phyloP scores from a whole-genome alignment of 1,140 invertebrate genomes.

The Gryon sp. region DNA sequence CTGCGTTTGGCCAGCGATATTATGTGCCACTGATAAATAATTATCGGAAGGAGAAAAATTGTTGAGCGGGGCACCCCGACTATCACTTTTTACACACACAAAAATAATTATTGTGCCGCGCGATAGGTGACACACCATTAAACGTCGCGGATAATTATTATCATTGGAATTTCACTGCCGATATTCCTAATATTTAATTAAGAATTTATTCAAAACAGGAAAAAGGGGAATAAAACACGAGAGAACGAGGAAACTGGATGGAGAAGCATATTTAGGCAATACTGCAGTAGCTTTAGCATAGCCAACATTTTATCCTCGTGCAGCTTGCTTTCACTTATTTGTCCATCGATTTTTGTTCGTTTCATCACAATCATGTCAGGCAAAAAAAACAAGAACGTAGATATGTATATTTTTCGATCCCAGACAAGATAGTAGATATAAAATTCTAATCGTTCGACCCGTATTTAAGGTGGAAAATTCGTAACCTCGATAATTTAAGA shows the following conservation, averaged over 20 bases:
- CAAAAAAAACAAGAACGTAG: not conserved
- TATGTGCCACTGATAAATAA: conserved; percentile 67
- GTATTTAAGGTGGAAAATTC: no score
- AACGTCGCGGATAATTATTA: conserved; percentile 74
- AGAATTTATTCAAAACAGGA: conserved; percentile 56
- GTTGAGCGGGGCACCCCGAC: conserved; percentile 74
- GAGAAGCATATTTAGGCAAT: conserved; percentile 66
- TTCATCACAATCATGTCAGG: not conserved
- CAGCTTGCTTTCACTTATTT: conserved; percentile 41
- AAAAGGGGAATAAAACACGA: no score
- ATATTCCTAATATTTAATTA: conserved; percentile 80
- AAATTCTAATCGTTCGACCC: no score
- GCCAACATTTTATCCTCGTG: conserved; percentile 64
- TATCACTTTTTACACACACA: conserved; percentile 65
- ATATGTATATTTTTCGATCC: conserved; percentile 9
- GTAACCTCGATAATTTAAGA: no score
- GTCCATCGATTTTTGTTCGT: not conserved
- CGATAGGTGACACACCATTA: no score
- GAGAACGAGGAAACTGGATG: conserved; percentile 43
- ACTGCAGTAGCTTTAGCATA: conserved; percentile 69
- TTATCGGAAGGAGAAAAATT: conserved; percentile 70
- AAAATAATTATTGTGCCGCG: conserved; percentile 62
- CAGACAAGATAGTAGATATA: not conserved
- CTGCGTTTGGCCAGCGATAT: conserved; percentile 64
- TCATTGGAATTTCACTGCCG: conserved; percentile 81